Percentiles rank a stretch among this genome's conserved stretches.
These are phyloP conservation scores for Brachymystax lenok DNA, from an alignment of 2,797 vertebrate genomes.

Conservation along the genomic window DNA sequence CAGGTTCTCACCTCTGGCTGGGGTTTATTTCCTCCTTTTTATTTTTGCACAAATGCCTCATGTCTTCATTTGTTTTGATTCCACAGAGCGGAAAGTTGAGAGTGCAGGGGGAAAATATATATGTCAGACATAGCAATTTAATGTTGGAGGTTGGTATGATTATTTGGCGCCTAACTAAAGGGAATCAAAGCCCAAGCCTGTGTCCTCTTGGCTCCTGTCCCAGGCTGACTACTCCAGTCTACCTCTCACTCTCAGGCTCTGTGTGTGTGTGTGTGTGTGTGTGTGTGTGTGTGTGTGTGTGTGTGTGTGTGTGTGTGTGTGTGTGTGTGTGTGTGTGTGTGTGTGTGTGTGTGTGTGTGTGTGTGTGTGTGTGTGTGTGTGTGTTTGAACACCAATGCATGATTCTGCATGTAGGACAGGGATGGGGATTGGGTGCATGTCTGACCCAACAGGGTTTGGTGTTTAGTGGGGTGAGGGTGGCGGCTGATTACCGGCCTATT, in stretches of 20 bases:
- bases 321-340: slow-evolving; percentile 51
- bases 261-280: slow-evolving; percentile 41
- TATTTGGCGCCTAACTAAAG: slow-evolving; percentile 49
- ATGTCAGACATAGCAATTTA: slow-evolving; percentile 99
- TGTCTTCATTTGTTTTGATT: slow-evolving; percentile 65
- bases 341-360: slow-evolving; percentile 54
- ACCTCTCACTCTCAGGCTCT: slow-evolving; percentile 85
- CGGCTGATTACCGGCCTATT: slow-evolving; percentile 14
- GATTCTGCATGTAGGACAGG: slow-evolving; percentile 76
- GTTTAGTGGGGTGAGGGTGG: neutral
- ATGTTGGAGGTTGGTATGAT: slow-evolving; percentile 99
- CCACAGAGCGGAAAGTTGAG: slow-evolving; percentile 92
- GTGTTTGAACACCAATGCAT: slow-evolving; percentile 75
- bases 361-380: slow-evolving; percentile 30
- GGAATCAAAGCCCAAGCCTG: slow-evolving; percentile 49
- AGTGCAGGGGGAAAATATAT: slow-evolving; percentile 99
- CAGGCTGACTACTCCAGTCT: slow-evolving; percentile 72
- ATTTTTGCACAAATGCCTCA: slow-evolving; percentile 19
- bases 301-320: slow-evolving; percentile 37
- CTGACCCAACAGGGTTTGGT: neutral
- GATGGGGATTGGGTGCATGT: neutral
- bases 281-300: slow-evolving; percentile 24
- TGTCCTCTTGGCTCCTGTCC: slow-evolving; percentile 70
- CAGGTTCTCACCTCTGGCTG: slow-evolving; percentile 49
- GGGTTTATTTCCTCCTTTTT: slow-evolving; percentile 47